Conservation (phyloP, 2,888 invertebrate genomes). For the Lasius platythorax region DNA sequence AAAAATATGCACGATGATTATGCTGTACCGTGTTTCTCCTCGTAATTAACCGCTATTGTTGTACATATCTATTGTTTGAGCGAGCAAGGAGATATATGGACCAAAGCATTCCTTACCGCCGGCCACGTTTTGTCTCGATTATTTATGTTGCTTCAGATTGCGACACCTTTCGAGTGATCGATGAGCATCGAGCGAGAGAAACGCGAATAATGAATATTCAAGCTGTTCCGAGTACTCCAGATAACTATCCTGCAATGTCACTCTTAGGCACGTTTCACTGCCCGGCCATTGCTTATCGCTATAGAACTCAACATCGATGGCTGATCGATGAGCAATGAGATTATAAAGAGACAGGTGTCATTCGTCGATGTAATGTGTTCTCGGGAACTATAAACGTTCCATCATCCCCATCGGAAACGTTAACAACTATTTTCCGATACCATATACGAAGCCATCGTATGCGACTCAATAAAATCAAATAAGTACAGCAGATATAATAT, state of each 20-base stretch:
- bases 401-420: slow-evolving; percentile 47
- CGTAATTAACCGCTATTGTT: slow-evolving; percentile 49
- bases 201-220: slow-evolving; percentile 69
- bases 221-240: slow-evolving; percentile 63
- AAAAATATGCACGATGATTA: not conserved
- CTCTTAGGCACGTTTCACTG: slow-evolving; percentile 48
- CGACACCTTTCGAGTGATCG: slow-evolving; percentile 61
- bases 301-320: slow-evolving; percentile 50
- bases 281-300: slow-evolving; percentile 58
- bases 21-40: slow-evolving; percentile 12
- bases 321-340: slow-evolving; percentile 63
- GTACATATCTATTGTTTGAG: slow-evolving; percentile 24
- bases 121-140: slow-evolving; percentile 49
- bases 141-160: slow-evolving; percentile 34
- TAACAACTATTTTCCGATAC: not conserved
- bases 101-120: slow-evolving; percentile 18
- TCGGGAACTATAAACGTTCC: slow-evolving; percentile 42
- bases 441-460: not conserved
- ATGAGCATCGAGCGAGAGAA: slow-evolving; percentile 52
- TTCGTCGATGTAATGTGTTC: slow-evolving; percentile 58
- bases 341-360: slow-evolving; percentile 57
- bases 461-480: not conserved
- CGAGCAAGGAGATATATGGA: slow-evolving; percentile 12
- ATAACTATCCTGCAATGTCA: slow-evolving; percentile 72
- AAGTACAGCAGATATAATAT: not conserved